A percentile compares a stretch with the other conserved stretches of the same genome.
Conservation (phyloP, 2,797 vertebrate species). For the Siniperca undulata region DNA sequence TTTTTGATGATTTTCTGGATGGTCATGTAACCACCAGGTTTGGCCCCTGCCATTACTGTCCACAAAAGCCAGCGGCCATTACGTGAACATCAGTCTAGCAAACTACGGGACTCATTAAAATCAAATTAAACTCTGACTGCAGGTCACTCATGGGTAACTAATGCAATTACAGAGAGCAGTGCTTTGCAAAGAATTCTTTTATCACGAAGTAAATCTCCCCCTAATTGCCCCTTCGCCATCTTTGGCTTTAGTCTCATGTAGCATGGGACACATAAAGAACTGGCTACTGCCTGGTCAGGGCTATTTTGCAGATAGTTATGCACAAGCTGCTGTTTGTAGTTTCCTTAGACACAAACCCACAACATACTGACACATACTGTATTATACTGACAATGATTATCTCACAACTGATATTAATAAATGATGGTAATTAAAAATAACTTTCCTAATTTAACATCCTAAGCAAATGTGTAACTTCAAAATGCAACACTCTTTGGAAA, state of each 20-base stretch:
- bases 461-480: not conserved
- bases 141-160: slow-evolving; percentile 69
- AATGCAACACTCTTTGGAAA: not conserved
- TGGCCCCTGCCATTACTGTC: slow-evolving; percentile 24
- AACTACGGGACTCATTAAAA: slow-evolving; percentile 70
- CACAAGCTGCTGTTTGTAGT: not conserved
- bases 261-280: slow-evolving; percentile 1
- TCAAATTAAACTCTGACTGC: slow-evolving; percentile 70
- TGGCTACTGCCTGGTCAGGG: not conserved
- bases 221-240: slow-evolving; percentile 30
- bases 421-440: not conserved
- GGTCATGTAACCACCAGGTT: slow-evolving; percentile 32
- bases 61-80: slow-evolving; percentile 43
- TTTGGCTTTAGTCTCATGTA: slow-evolving; percentile 1
- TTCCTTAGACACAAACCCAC: not conserved
- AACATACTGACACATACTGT: not conserved
- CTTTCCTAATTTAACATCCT: not conserved
- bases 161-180: slow-evolving; percentile 72
- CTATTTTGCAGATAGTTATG: not conserved
- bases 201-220: slow-evolving; percentile 46
- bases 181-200: slow-evolving; percentile 62
- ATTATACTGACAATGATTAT: not conserved
- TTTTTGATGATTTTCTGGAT: slow-evolving; percentile 10
- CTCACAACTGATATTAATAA: too few relatives aligned
- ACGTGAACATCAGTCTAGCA: slow-evolving; percentile 41